A percentile compares a stretch with the other conserved stretches of the same genome.
phyloP scores from a whole-genome alignment of 2,888 invertebrate genomes.

The Parascotia fuliginaria region DNA sequence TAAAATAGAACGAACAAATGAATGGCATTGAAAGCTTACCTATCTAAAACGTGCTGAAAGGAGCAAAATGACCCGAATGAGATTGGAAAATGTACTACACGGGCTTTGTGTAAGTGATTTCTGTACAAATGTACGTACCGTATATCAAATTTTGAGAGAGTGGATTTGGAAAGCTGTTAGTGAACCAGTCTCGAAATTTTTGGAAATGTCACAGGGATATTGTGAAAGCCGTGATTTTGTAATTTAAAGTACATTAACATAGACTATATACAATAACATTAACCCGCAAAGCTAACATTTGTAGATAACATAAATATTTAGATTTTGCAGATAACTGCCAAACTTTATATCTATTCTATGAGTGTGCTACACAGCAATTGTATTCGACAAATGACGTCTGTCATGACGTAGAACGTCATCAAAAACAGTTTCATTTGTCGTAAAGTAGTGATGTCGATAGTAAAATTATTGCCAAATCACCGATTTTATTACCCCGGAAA shows the following conservation, averaged over 20 bases:
- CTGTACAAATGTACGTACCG: conserved; percentile 18
- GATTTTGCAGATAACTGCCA: too few species aligned
- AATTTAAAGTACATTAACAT: too few species aligned
- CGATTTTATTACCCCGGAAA: conserved; percentile 3
- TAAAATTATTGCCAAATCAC: conserved; percentile 5
- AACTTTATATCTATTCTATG: too few species aligned
- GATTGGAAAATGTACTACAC: conserved; percentile 29
- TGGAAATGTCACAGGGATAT: too few species aligned
- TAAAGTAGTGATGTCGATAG: conserved; percentile 9
- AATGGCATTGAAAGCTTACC: conserved; percentile 31
- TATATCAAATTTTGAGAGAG: not conserved
- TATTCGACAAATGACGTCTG: not conserved
- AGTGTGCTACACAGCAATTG: not conserved
- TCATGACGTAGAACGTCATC: not conserved
- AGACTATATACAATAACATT: too few species aligned
- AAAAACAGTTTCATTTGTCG: not conserved
- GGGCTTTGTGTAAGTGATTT: conserved; percentile 37
- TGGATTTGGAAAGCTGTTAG: too few species aligned
- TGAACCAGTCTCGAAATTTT: too few species aligned
- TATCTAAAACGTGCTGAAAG: conserved; percentile 28
- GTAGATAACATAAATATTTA: too few species aligned
- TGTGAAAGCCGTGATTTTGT: too few species aligned
- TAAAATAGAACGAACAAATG: conserved; percentile 27
- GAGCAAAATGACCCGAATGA: conserved; percentile 32
- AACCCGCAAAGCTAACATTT: too few species aligned